Base-by-base conservation (phyloP, 2,888 invertebrate species). In the Perdita meconis region DNA sequence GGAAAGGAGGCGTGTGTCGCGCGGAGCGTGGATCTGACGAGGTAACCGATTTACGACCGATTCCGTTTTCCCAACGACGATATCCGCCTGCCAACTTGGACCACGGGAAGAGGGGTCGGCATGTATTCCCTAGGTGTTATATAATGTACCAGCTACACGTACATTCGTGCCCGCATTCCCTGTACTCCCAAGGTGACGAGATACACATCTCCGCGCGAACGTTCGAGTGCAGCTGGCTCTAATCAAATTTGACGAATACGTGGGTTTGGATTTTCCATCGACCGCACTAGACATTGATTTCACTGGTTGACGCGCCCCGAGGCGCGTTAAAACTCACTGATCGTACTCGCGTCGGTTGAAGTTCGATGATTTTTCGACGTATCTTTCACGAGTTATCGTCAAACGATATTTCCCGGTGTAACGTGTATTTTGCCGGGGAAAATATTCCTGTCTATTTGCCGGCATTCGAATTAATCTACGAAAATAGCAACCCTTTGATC, bases 11-110 rank as follows among this genome's bases (percentile, higher is more conserved):
- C 16, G 38, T 12, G n/a, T n/a, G 44, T 13, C 36, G 34, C 42
- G 44, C 10, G 19, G 34, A 16, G 4, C 68, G 76, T 38, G 78
- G 77, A 78, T 57, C 65, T 57, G 74, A 64, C 65, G 72, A 53
- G 10, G 60, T 73, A 81, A 81, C 74, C 63, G 68, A 77, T 81
- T 85, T 77, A 77, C 75, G 81, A 70, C 73, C 57, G 74, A 78
- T 81, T 81, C 72, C 66, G 63, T 61, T 73, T 67, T 69, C 47
- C 38, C 22, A 10, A 22, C 10, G 63, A 34, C 44, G 30, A 47
- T 6, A 50, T 50, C 51, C 53, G 42, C n/a, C 50, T 19, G 13
- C 16, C n/a, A 13, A n/a, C 40, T 38, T 19, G 36, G 30, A 22
- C 34, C 53, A 40, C 26, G 51, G 4, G 26, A 44, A 42, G 38